Evolutionary conservation across 2,888 invertebrate species (phyloP), one percentile per base, ranked within the genome.

Genomic region (Eupithecia vulgata): DNA sequence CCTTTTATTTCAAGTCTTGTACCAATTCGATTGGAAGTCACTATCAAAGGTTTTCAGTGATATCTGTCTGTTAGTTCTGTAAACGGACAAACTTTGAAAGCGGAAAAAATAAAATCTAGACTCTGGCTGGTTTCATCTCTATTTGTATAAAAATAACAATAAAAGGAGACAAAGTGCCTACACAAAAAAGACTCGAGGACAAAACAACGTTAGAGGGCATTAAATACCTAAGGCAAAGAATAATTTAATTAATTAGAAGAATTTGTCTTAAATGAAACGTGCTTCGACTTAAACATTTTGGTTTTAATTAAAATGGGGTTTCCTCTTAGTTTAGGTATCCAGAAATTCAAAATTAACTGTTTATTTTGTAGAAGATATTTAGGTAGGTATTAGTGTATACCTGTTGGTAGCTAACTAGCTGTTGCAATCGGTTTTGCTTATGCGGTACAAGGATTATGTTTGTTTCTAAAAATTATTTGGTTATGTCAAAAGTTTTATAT

Each of bases 231-330:
- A 76, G 73, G 78, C 77, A 79, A 78, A 80, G 81, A 86, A 87
- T 86, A 80, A 85, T 86, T 88, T 86, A 85, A 87, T 88, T 87
- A 87, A 89, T 87, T 87, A 87, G 82, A 85, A 84, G 81, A 86
- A 87, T 85, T 86, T 83, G 85, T 87, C 85, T 83, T 84, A 84
- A 86, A 86, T 84, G 81, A 87, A 87, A 88, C 85, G 87, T 84
- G 87, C 84, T 83, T 83, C 78, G 85, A 85, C 85, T 87, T 82
- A 84, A 84, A 82, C 74, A 80, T 81, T 82, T 83, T 81, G 81
- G 83, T 81, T 87, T 85, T 85, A 88, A 88, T 87, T 86, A 85
- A 86, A 85, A 65, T 64, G 48, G 40, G 76, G 76, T 76, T 77
- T 73, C 68, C 70, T 68, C 68, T 70, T 74, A 66, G 74, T 68